Evolutionary conservation across 2,113 vertebrate genomes (phyloP), one percentile per base, ranked within the genome.

Genomic region (Bufo gargarizans): DNA sequence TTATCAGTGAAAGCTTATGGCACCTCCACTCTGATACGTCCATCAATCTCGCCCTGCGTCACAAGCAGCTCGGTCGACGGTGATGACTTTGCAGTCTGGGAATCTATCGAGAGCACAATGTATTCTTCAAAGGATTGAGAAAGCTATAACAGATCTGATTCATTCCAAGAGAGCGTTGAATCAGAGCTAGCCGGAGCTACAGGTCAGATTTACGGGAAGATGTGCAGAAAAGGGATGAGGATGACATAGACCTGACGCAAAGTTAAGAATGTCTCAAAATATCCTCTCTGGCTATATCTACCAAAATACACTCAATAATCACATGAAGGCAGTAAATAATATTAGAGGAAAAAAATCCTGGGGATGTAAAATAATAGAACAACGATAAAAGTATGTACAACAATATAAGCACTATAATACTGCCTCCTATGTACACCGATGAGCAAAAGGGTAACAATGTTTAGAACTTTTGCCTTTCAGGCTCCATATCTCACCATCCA

Each of bases 41-140:
- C 63, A 80, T 86, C 85, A 67, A 80, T 86, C 85, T 86, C 47
- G n/a, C 76, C 49, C 20, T 86, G 85, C 85, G 85, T 86, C 85
- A 86, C 20, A 0, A 55, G 85, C 45, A 13, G 43, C 33, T 12
- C 77, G 63, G 47, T 33, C 76, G 67, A 53, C 17, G 11, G 8
- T 56, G 65, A 79, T 86, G 76, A 86, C 85, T 79, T 86, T 86
- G 59, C 61, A 33, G 85, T 86, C 85, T 86, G 50, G 77, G 85
- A 86, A 86, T 86, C 85, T 86, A 20, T 79, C 49, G 22, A 78
- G 76, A 55, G 76, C 53, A 43, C 77, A 86, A 86, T 55, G 61
- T 50, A 43, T 63, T 79, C 59, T 80, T 86, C 85, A 86, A 86
- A 86, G 85, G 22, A 2, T 86, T 67, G 13, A 13, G 14, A 78